phyloP scores from a whole-genome alignment of 1,140 invertebrate species.

The Drosophila subobscura region DNA sequence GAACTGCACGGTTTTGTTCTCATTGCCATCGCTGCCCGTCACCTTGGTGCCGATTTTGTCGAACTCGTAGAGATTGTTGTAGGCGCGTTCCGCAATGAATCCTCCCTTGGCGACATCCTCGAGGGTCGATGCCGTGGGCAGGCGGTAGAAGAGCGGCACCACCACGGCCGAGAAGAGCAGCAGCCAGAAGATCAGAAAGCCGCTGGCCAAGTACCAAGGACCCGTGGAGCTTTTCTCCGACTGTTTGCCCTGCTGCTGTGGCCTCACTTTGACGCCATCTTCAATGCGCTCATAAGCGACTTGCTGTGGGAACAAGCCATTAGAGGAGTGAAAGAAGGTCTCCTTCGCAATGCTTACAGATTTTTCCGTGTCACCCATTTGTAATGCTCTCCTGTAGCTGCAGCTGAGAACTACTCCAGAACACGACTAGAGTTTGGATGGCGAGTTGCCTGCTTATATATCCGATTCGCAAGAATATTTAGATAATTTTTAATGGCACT shows the following conservation, averaged over 20 bases:
- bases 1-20: slow-evolving; percentile 86
- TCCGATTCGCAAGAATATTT: slow-evolving; percentile 2
- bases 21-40: slow-evolving; percentile 87
- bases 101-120: slow-evolving; percentile 28
- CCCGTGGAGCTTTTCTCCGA: neutral
- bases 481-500: slow-evolving; percentile 9
- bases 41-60: slow-evolving; percentile 88
- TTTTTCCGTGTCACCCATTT: slow-evolving; percentile 38
- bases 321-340: too few species aligned
- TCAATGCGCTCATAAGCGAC: neutral
- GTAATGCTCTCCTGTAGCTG: slow-evolving; percentile 1
- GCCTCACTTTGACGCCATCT: slow-evolving; percentile 19
- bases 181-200: slow-evolving; percentile 60
- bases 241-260: neutral
- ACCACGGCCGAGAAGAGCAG: slow-evolving; percentile 60
- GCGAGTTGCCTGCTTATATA: slow-evolving; percentile 14
- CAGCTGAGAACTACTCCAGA: neutral
- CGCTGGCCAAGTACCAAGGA: slow-evolving; percentile 42
- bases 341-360: slow-evolving; percentile 5
- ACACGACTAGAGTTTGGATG: neutral
- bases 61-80: slow-evolving; percentile 86
- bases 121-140: slow-evolving; percentile 53
- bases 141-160: slow-evolving; percentile 55
- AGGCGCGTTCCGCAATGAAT: slow-evolving; percentile 69
- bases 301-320: neutral